Evolutionary conservation across 2,797 vertebrate species (phyloP).

Genomic region (Rhyacichthys aspro): DNA sequence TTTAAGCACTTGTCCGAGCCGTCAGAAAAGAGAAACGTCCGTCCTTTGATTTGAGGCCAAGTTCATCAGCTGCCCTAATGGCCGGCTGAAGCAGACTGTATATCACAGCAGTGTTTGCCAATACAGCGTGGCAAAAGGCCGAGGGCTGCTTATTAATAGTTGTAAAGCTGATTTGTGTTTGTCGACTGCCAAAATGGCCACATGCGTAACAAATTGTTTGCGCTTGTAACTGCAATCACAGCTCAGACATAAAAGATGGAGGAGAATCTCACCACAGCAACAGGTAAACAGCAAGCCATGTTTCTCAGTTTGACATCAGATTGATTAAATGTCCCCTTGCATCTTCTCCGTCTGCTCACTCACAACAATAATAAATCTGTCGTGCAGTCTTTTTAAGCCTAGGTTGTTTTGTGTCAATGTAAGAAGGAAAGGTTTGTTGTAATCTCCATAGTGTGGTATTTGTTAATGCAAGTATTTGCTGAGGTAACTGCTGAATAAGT

Average conservation of each 20-base stretch:
- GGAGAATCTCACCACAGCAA: slow-evolving; percentile 58
- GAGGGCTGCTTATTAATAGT: slow-evolving; percentile 63
- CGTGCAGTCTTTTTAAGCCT: slow-evolving; percentile 61
- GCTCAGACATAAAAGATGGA: slow-evolving; percentile 59
- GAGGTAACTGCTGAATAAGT: slow-evolving; percentile 1
- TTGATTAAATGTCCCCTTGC: slow-evolving; percentile 60
- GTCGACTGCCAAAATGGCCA: slow-evolving; percentile 58
- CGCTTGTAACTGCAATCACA: slow-evolving; percentile 54
- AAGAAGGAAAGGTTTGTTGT: too few species aligned
- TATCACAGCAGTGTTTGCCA: slow-evolving; percentile 52
- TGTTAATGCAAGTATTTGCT: background rate
- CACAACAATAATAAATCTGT: slow-evolving; percentile 65
- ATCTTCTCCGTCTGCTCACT: slow-evolving; percentile 63
- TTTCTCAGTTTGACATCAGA: slow-evolving; percentile 57
- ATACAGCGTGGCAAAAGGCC: slow-evolving; percentile 56
- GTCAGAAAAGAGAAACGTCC: slow-evolving; percentile 55
- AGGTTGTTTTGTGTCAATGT: too few species aligned
- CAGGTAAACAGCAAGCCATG: slow-evolving; percentile 56
- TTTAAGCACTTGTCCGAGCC: slow-evolving; percentile 60
- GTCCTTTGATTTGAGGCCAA: slow-evolving; percentile 66
- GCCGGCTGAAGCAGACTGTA: slow-evolving; percentile 56
- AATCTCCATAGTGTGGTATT: too few species aligned
- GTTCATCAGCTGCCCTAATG: slow-evolving; percentile 66
- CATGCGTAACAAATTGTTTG: slow-evolving; percentile 56
- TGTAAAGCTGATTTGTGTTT: slow-evolving; percentile 69